These are phyloP conservation scores for Drosophila meridiana DNA, from an alignment of 2,888 invertebrate genomes.

Conservation along the genomic window DNA sequence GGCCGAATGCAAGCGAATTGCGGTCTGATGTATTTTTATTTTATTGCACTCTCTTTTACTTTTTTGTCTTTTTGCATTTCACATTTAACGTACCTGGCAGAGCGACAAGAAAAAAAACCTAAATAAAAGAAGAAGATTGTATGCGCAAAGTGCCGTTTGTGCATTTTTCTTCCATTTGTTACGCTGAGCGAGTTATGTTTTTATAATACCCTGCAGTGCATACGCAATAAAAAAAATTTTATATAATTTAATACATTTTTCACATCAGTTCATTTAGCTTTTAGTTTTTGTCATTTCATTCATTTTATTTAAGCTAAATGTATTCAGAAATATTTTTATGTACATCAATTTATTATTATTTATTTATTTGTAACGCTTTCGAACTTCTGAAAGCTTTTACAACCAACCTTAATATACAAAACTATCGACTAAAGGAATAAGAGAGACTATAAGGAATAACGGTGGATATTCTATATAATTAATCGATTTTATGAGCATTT, in stretches of 20 bases:
- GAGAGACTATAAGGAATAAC: too few relatives aligned
- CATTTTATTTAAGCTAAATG: background rate
- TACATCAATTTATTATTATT: background rate
- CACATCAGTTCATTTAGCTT: background rate
- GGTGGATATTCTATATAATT: too few relatives aligned
- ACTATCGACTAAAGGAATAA: too few relatives aligned
- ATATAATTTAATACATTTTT: conserved; percentile 1
- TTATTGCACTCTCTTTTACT: conserved; percentile 24
- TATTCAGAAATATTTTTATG: background rate
- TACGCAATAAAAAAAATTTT: background rate
- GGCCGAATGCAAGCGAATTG: conserved; percentile 57
- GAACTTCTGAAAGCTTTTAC: too few relatives aligned
- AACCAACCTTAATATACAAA: too few relatives aligned
- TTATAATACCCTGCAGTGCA: conserved; percentile 4
- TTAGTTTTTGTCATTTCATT: background rate
- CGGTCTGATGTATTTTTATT: conserved; percentile 58
- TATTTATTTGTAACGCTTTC: too few relatives aligned
- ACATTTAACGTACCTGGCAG: conserved; percentile 20
- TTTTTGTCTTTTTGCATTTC: conserved; percentile 19
- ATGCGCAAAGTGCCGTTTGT: conserved; percentile 46
- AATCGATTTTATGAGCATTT: too few relatives aligned
- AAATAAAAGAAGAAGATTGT: background rate
- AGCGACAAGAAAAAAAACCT: background rate
- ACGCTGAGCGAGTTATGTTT: conserved; percentile 18
- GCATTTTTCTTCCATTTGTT: conserved; percentile 23